Evolutionary conservation across 1,140 invertebrate genomes (phyloP), one percentile per base, ranked within the genome.

Genomic region (Ruditapes philippinarum): DNA sequence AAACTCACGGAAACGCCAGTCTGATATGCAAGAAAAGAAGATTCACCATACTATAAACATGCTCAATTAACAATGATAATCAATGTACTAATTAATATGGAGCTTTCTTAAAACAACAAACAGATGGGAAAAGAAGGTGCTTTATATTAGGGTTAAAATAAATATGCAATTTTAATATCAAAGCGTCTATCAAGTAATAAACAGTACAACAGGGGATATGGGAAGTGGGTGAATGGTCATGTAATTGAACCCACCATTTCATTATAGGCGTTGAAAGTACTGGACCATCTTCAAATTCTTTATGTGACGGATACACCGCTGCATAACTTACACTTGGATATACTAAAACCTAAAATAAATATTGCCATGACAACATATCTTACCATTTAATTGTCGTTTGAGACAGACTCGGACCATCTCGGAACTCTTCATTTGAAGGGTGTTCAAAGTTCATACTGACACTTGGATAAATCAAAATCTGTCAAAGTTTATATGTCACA

Each of bases 391-490:
- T 81, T 60, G 54, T 62, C 76, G 36, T 38, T 42, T 87, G 36
- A 3, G 73, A 54, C 7, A 88, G 28, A 7, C 70, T 5, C 5
- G 91, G 91, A n/a, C 88, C 88, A 17, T 88, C 49, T 31, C 88
- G 60, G 88, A 89, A 93, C 65, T 93, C 91, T 28, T 84, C 84
- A 42, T 68, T 89, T 31, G 88, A 91, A 3, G 89, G 74, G 49
- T 88, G 92, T 14, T 90, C 81, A 45, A 90, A 91, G n/a, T 74
- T 57, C 45, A 89, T 87, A 51, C 91, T 88, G 17, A 94, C 80
- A 19, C 88, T 85, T 0, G 93, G 92, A 79, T 93, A 92, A 12
- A 93, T 85, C 57, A 94, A 68, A 31, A 94, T 83, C 93, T 94
- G 90, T 19, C n/a, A 28, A 62, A 28, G 28, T 62, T 28, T 5